phyloP scores from a whole-genome alignment of 1,140 invertebrate species.

The Zaprionus nigranus region DNA sequence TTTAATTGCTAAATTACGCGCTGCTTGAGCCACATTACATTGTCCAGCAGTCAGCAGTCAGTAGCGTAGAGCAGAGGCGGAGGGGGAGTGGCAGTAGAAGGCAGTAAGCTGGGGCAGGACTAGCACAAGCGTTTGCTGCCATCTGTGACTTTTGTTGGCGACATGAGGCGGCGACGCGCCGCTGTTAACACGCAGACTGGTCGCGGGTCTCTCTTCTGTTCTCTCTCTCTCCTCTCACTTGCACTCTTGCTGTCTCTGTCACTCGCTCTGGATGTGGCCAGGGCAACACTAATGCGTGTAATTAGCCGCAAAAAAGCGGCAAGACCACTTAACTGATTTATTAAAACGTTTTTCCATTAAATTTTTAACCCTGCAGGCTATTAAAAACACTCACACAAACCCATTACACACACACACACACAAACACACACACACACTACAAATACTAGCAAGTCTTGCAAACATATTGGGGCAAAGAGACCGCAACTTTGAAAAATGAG shows the following conservation, averaged over 20 bases:
- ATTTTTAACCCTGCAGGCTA: conserved; percentile 82
- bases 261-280: conserved; percentile 39
- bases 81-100: not conserved
- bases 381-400: conserved; percentile 68
- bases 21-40: conserved; percentile 54
- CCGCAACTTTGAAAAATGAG: conserved; percentile 76
- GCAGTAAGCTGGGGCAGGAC: not conserved
- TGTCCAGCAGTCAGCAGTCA: not conserved
- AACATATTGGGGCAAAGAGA: conserved; percentile 61
- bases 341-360: conserved; percentile 83
- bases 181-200: conserved; percentile 57
- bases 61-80: not conserved
- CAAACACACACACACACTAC: conserved; percentile 36
- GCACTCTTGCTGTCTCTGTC: not conserved
- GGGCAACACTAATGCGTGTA: conserved; percentile 80
- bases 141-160: conserved; percentile 15
- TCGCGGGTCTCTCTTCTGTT: conserved; percentile 1
- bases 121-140: not conserved
- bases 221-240: not conserved
- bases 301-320: conserved; percentile 82
- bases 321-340: conserved; percentile 83
- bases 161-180: conserved; percentile 17
- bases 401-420: conserved; percentile 37
- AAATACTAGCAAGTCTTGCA: conserved; percentile 33
- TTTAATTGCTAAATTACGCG: conserved; percentile 83